Evolutionary conservation across 2,113 vertebrate species (phyloP), one percentile per base, ranked within the genome.

Genomic region (Phrynocephalus versicolor): DNA sequence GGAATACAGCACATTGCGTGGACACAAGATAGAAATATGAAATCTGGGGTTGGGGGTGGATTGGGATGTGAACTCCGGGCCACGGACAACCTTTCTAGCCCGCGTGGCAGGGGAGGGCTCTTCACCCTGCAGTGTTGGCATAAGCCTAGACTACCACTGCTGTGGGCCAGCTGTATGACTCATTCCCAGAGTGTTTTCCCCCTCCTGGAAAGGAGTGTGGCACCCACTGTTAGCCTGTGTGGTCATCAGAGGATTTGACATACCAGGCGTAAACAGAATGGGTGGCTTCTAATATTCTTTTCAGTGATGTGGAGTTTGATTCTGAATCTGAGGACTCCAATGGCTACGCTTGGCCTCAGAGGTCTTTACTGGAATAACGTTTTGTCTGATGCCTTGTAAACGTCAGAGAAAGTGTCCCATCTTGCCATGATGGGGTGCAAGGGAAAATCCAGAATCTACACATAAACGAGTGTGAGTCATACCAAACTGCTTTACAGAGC

Each of bases 31-130:
- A 77, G 0, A 2, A 82, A 90, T 87, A 84, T 45, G 82, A 69
- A 0, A 0, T 82, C 89, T 90, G 85, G 78, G 1, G 13, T 35
- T 90, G 89, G 76, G 76, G 21, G 57, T 86, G 88, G 84, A 85
- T 70, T 69, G 83, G 13, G 25, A 90, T 93, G 83, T 74, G 89
- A 89, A 62, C 45, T 51, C 5, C 10, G 45, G 45, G 45, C 45
- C 45, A 51, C 45, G 10, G 45, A 51, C 45, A 51, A 5, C 45
- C 10, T 51, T 51, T 51, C 5, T 51, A 51, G 45, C 45, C 45
- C 10, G 45, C 5, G 45, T 51, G 45, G 45, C 45, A 51, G 45
- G 45, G 45, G 45, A 51, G 45, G 10, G 45, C 45, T 51, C 45
- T 10, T 51, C 10, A 51, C 10, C 10, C 10, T 51, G 45, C 45